A percentile compares a stretch with the other conserved stretches of the same genome.
Conservation (phyloP, 1,140 invertebrate species). For the Drosophila ogumai region DNA sequence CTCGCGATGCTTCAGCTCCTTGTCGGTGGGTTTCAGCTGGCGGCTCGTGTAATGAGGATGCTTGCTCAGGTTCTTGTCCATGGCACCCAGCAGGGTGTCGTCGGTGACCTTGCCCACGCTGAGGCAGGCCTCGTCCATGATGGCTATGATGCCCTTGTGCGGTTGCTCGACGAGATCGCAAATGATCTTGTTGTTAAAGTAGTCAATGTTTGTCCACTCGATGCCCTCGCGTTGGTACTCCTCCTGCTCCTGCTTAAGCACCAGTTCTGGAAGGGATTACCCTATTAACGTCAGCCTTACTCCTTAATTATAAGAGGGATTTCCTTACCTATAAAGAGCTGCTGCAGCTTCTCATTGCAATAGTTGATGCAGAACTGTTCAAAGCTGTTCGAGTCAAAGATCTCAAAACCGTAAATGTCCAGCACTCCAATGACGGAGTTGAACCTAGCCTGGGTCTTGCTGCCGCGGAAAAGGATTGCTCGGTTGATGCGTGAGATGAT, state of each 20-base stretch:
- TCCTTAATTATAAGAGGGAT: accelerated
- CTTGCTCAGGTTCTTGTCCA: slow-evolving; percentile 94
- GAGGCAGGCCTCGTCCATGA: slow-evolving; percentile 97
- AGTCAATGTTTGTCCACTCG: slow-evolving; percentile 95
- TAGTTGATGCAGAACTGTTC: slow-evolving; percentile 98
- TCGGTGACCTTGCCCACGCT: slow-evolving; percentile 97
- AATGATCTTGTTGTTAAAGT: slow-evolving; percentile 97
- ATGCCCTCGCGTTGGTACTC: slow-evolving; percentile 97
- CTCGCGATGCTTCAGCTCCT: slow-evolving; percentile 91
- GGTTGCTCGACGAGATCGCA: slow-evolving; percentile 96
- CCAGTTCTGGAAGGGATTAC: slow-evolving; percentile 89
- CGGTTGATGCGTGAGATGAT: slow-evolving; percentile 95
- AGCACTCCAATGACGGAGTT: slow-evolving; percentile 97
- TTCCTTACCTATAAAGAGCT: slow-evolving; percentile 94
- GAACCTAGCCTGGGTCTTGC: slow-evolving; percentile 74
- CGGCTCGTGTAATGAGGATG: slow-evolving; percentile 96
- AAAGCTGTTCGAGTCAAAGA: slow-evolving; percentile 97
- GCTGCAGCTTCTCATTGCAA: slow-evolving; percentile 98
- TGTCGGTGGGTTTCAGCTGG: slow-evolving; percentile 92
- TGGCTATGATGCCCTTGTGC: slow-evolving; percentile 95
- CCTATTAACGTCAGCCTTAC: background rate
- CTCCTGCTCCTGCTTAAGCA: slow-evolving; percentile 98
- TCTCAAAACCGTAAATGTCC: slow-evolving; percentile 99
- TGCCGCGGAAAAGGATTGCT: slow-evolving; percentile 87
- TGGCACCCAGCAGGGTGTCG: slow-evolving; percentile 95